Evolutionary conservation across 2,113 vertebrate genomes (phyloP), one percentile per base, ranked within the genome.

Genomic region (Lycaon pictus): DNA sequence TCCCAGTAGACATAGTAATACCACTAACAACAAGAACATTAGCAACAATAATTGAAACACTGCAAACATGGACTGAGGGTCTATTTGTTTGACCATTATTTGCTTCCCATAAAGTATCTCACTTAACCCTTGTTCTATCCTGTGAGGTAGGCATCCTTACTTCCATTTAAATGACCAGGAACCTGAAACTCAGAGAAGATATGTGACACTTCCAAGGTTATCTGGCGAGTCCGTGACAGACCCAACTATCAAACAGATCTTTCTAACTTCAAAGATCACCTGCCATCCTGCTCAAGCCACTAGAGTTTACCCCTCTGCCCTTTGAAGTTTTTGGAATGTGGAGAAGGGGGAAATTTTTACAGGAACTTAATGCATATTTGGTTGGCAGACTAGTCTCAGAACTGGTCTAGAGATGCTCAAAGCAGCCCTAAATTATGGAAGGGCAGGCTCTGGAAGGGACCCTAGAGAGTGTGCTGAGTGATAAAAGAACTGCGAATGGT

Each of bases 121-220:
- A 83, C 25, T 71, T 69, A 22, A 76, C 72, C 23, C 37, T 63
- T 89, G 74, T n/a, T 76, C 37, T 82, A 29, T 35, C 7, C 32
- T 53, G 7, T 19, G 15, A 96, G 22, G 27, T 23, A 76, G 69
- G 37, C 11, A 35, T 63, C 9, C 32, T 35, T 71, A 81, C 76
- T 67, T 7, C 29, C 16, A 62, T 62, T 92, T 87, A 43, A 87
- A 51, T 69, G 51, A 86, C 22, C 84, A 86, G n/a, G 4, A 17
- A 25, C 32, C 62, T 88, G 48, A 95, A 90, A 87, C 74, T 95
- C 51, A 91, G 16, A 90, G 16, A 95, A 11, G n/a, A 32, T 48
- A 15, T 83, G 65, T 51, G 32, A 60, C 7, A 0, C 53, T 85
- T 81, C 27, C 84, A 87, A 88, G 16, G 11, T 62, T 17, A 82